Evolutionary conservation across 2,797 vertebrate species (phyloP).

Genomic region (Sardinella longiceps): DNA sequence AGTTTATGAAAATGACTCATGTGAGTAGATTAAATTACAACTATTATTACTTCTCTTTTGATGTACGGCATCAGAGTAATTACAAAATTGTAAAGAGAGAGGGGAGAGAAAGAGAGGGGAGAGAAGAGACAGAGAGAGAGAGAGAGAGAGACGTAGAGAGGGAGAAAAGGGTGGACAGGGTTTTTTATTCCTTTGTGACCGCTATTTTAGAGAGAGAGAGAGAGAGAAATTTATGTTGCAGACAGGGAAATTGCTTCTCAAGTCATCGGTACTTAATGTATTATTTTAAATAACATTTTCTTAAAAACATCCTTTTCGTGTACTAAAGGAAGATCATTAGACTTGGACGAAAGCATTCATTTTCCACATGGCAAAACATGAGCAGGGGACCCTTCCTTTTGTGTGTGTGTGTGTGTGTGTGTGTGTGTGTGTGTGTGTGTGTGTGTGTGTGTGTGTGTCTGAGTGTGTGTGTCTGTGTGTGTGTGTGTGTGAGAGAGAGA

Average conservation of each 20-base stretch:
- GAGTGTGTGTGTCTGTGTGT: conserved; percentile 51
- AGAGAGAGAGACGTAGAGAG: background rate
- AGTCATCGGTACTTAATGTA: conserved; percentile 82
- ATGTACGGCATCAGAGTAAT: conserved; percentile 96
- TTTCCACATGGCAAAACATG: conserved; percentile 76
- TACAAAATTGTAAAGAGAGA: conserved; percentile 85
- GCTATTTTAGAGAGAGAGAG: conserved; percentile 71
- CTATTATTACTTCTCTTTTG: conserved; percentile 98
- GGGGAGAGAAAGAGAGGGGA: conserved; percentile 42
- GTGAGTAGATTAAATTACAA: conserved; percentile 99
- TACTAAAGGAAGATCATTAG: conserved; percentile 82
- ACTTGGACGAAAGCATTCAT: conserved; percentile 79
- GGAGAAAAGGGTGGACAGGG: conserved; percentile 72
- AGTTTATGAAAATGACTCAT: conserved; percentile 97
- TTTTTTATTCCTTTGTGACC: conserved; percentile 80
- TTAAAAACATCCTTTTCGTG: conserved; percentile 82
- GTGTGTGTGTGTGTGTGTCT: conserved; percentile 27
- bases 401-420: conserved; percentile 54
- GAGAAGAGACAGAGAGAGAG: conserved; percentile 38
- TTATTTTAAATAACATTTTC: conserved; percentile 87
- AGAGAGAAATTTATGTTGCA: conserved; percentile 86
- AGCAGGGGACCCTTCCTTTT: conserved; percentile 45
- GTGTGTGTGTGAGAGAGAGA: background rate
- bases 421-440: conserved; percentile 30
- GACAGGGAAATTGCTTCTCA: conserved; percentile 77